A percentile compares a stretch with the other conserved stretches of the same genome.
phyloP scores from a whole-genome alignment of 2,797 vertebrate genomes.

The Parotocinclus haroldoi region DNA sequence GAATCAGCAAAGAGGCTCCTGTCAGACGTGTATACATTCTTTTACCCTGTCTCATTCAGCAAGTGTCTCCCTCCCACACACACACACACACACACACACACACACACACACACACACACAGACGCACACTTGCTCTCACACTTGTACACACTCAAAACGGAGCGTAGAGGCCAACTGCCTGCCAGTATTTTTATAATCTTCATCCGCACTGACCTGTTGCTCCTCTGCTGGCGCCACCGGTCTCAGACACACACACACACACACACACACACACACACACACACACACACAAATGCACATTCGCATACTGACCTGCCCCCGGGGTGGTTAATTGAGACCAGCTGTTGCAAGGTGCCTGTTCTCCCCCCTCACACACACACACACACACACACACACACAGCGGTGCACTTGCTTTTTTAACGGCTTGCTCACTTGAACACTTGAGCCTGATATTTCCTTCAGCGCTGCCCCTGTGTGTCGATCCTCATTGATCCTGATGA shows the following conservation, averaged over 20 bases:
- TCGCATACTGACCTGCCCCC: conserved; percentile 48
- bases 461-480: conserved; percentile 38
- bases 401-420: conserved; percentile 73
- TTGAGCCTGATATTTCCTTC: conserved; percentile 25
- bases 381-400: conserved; percentile 26
- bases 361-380: conserved; percentile 40
- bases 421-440: conserved; percentile 47
- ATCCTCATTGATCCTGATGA: conserved; percentile 56
- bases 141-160: conserved; percentile 38
- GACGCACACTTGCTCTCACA: conserved; percentile 23
- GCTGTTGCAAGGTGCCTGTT: conserved; percentile 80
- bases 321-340: conserved; percentile 76
- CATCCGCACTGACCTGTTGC: conserved; percentile 79
- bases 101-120: conserved; percentile 34
- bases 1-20: conserved; percentile 22
- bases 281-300: conserved; percentile 56
- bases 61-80: conserved; percentile 23
- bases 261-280: conserved; percentile 56
- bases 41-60: conserved; percentile 23
- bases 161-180: conserved; percentile 72
- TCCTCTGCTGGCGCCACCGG: conserved; percentile 77
- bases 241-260: conserved; percentile 63
- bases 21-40: conserved; percentile 17
- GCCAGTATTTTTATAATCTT: conserved; percentile 82
- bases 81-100: conserved; percentile 27